Percentiles rank a stretch among this genome's conserved stretches.
Evolutionary conservation across 2,113 vertebrate genomes (phyloP).

Genomic region (Mola mola): DNA sequence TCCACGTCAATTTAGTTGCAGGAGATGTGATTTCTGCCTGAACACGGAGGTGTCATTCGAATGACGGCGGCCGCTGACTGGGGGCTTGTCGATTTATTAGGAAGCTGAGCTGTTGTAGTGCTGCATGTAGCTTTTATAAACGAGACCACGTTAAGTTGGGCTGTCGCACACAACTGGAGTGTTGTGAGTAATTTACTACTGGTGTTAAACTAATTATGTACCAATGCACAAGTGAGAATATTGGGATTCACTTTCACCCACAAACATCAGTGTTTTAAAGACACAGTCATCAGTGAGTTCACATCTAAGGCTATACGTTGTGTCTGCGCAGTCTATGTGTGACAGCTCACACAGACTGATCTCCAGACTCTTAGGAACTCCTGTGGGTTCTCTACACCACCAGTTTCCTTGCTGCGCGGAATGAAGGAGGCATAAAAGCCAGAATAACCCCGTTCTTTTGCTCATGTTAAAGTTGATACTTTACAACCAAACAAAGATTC

Average conservation of each 20-base stretch:
- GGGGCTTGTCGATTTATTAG: conserved; percentile 58
- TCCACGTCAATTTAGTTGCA: conserved; percentile 66
- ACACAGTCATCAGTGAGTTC: conserved; percentile 28
- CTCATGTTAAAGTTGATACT: background rate
- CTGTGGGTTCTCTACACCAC: conserved; percentile 18
- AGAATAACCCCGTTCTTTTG: background rate
- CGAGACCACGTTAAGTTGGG: conserved; percentile 50
- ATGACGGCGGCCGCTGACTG: conserved; percentile 55
- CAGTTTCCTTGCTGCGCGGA: conserved; percentile 1
- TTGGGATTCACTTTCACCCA: conserved; percentile 14
- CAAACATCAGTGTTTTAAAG: background rate
- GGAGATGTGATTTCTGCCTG: conserved; percentile 73
- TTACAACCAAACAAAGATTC: background rate
- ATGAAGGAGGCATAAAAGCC: background rate
- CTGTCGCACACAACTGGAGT: conserved; percentile 40
- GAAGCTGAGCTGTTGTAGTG: conserved; percentile 48
- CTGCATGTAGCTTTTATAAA: conserved; percentile 32
- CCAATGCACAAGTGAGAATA: background rate
- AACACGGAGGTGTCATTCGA: conserved; percentile 71
- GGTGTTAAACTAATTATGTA: background rate
- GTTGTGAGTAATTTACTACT: conserved; percentile 10
- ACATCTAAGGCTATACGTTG: background rate
- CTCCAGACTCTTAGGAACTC: conserved; percentile 32
- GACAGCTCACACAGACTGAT: conserved; percentile 34
- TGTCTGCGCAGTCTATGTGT: conserved; percentile 34